Conservation (phyloP, 2,113 vertebrate species). For the Crotalus horridus region DNA sequence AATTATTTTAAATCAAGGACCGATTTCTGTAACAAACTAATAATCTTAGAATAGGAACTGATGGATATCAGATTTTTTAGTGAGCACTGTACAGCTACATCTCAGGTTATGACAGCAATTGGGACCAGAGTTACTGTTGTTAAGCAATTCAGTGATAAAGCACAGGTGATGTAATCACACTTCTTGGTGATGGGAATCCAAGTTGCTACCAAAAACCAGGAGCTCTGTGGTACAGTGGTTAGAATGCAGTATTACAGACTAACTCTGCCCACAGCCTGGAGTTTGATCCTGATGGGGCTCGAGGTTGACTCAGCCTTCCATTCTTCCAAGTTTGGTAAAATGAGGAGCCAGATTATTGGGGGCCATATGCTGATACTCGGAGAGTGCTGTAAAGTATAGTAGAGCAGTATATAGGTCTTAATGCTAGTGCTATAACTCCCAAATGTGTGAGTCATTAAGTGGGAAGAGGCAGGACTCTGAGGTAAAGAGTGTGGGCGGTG, state of each 20-base stretch:
- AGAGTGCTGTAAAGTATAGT: background rate
- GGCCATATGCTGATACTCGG: background rate
- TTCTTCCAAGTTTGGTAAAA: background rate
- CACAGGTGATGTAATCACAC: background rate
- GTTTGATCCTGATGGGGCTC: background rate
- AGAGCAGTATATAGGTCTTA: background rate
- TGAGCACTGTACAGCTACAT: background rate
- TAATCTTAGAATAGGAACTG: background rate
- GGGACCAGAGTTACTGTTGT: background rate
- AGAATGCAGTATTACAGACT: background rate
- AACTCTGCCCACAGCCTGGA: background rate
- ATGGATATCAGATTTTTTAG: background rate
- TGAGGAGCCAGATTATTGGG: background rate
- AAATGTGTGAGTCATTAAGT: background rate
- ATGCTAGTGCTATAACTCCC: background rate
- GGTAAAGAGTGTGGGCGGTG: background rate
- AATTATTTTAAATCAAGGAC: background rate
- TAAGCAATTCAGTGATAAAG: background rate
- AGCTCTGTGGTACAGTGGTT: background rate
- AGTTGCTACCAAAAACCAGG: background rate
- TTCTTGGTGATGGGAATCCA: background rate
- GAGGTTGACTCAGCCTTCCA: background rate
- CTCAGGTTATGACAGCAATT: background rate
- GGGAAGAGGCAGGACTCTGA: background rate
- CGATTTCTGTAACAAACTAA: background rate